Base-by-base conservation (phyloP, 1,140 invertebrate species). In the Pomacea maculata region DNA sequence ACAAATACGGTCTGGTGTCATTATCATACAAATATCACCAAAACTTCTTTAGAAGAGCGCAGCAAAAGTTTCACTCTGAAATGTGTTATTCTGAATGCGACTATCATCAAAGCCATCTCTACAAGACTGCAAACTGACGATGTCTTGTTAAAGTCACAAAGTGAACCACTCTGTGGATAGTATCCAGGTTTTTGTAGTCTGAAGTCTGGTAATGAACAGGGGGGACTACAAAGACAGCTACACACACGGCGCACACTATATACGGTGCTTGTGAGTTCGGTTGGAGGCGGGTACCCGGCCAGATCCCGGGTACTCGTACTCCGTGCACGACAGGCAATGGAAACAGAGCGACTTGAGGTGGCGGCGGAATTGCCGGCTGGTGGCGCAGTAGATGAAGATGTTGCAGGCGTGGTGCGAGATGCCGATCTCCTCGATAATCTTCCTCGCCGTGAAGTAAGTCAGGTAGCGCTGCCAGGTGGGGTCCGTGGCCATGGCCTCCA, bases 321-420 rank as follows among this genome's bases (percentile, higher is more conserved):
- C 75, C 54, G 21, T 73, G 34, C 80, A 78, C 57, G 65, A 76
- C 52, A 80, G 25, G 11, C 75, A 72, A n/a, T 82, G 57, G n/a
- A 63, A 29, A 19, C 79, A 74, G 34, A 79, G 45, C 0, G 71
- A 29, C 72, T 82, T 83, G 19, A 85, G 63, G 79, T 87, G 83
- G 15, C 71, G 80, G 8, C 88, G 79, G 74, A 89, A 90, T 65
- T 83, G 85, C 45, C 83, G 79, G 54, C 88, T 87, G 1, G 87
- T 88, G 25, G 80, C 57, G n/a, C 83, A 82, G 81, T 89, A 90
- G 75, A 90, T 86, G 78, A 90, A 85, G 34, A 90, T 78, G 79
- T 87, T 90, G 70, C 85, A 85, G 11, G 86, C 87, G 79, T 88
- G 86, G 77, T 89, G 88, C 5, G 89, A 90, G 19, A 87, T 82